These are phyloP conservation scores for Conchocele bisecta DNA, from an alignment of 2,888 invertebrate genomes.

Conservation along the genomic window DNA sequence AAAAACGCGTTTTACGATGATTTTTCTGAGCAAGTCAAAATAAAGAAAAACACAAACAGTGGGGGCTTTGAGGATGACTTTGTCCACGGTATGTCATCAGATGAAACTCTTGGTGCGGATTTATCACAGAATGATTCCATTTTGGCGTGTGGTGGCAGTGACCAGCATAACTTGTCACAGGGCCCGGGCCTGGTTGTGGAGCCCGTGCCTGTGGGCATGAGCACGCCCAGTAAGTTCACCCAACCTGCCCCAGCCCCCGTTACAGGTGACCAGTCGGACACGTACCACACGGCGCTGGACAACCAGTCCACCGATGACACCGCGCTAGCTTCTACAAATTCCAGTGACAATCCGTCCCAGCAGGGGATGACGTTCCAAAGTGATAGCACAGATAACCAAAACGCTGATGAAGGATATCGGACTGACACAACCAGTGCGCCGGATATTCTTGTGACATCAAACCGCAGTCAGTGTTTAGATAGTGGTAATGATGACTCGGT, in stretches of 20 bases:
- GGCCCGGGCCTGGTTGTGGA: slow-evolving; percentile 40
- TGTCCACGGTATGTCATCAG: slow-evolving; percentile 29
- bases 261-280: slow-evolving; percentile 33
- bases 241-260: too few relatives aligned
- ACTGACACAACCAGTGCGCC: slow-evolving; percentile 37
- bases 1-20: slow-evolving; percentile 53
- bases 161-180: slow-evolving; percentile 29
- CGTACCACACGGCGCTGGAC: slow-evolving; percentile 37
- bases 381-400: slow-evolving; percentile 29
- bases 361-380: not conserved
- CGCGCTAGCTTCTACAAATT: not conserved
- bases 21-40: slow-evolving; percentile 41
- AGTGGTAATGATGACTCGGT: slow-evolving; percentile 18
- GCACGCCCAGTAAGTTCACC: slow-evolving; percentile 51
- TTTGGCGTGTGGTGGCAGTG: slow-evolving; percentile 53
- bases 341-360: not conserved
- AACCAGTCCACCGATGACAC: slow-evolving; percentile 35
- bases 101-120: slow-evolving; percentile 32
- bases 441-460: slow-evolving; percentile 8
- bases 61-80: slow-evolving; percentile 55
- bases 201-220: slow-evolving; percentile 57
- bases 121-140: slow-evolving; percentile 56
- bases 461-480: not conserved
- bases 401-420: slow-evolving; percentile 52
- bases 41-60: slow-evolving; percentile 29